Base-by-base conservation (phyloP, 2,888 invertebrate genomes). In the Lacanobia oleracea region DNA sequence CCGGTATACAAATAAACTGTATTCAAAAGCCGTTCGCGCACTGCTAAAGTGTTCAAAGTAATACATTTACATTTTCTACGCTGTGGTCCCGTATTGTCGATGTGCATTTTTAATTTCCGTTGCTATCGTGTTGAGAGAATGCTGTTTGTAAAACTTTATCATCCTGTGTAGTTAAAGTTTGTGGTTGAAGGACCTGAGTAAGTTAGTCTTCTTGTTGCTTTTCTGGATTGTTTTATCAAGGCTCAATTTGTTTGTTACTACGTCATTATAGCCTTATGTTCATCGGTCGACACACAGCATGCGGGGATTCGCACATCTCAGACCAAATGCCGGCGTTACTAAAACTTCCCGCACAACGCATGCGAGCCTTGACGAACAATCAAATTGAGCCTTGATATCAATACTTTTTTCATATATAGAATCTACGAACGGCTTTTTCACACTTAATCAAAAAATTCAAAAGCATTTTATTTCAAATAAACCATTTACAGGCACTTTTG, bases 21-120 rank as follows among this genome's bases (percentile, higher is more conserved):
- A 57, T 82, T 85, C 70, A 68, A 51, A 77, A 84, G 54, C 64
- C 54, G 65, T 73, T 84, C 73, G 63, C 45, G 53, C 23, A 60
- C 82, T 77, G 66, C 9, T 60, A 51, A 66, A 81, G 33, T 76
- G 70, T 67, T 66, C 57, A 43, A 68, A 66, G 71, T 67, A 65
- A 66, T 37, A 71, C 77, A 75, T 81, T 81, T 18, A 84, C 76
- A 84, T 84, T 81, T 81, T 84, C 64, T 84, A 8, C 70, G 45
- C 81, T 81, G 81, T 84, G 81, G 71, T 51, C 76, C 45, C 57
- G 63, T 63, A 81, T 75, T 84, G 77, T 67, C 59, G 54, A 81
- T 84, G 84, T 84, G 69, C 77, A 76, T 80, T 84, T 80, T 80
- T 84, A 84, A 80, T 84, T 84, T 80, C 84, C 82, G 82, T 60